Evolutionary conservation across 2,113 vertebrate species (phyloP), one percentile per base, ranked within the genome.

Genomic region (Puma concolor): DNA sequence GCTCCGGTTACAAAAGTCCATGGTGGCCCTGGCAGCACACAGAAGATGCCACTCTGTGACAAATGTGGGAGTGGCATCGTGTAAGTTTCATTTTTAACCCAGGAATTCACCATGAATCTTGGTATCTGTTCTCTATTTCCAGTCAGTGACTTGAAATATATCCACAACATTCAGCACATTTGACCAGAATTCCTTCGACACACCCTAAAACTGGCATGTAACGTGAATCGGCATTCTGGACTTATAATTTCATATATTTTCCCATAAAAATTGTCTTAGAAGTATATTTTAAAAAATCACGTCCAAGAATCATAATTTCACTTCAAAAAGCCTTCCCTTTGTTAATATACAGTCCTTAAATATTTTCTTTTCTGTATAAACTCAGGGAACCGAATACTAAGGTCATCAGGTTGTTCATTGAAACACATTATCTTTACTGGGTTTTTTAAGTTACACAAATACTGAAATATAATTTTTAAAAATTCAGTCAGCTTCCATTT

Each of bases 1-100:
- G 99, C 99, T 13, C 99, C 99, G 0, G 98, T 99, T 10, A 99
- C 99, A 12, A 99, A 99, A 98, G 97, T 90, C 12, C 97, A 98
- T 0, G 64, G 98, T 0, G 98, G 99, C 29, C 97, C 98, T n/a
- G 99, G 99, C 63, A 99, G 99, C 94, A 98, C 98, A 36, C 99
- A 99, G 98, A 99, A 99, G 97, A 99, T 99, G 98, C 99, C 99
- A 0, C 90, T 99, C 96, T 99, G 99, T 71, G 99, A 99, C 99
- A 99, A 99, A 94, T 99, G 99, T 97, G 99, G 99, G 64, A 99
- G 99, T 71, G 99, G 99, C 94, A 99, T 99, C 79, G 98, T 99
- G 99, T 99, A 98, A 99, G 99, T 99, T 13, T 67, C 44, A 2
- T 27, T 87, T 72, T 66, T 16, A 72, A 41, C 80, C 33, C 54